Conservation (phyloP, 2,797 vertebrate species). For the Hirundo rustica region DNA sequence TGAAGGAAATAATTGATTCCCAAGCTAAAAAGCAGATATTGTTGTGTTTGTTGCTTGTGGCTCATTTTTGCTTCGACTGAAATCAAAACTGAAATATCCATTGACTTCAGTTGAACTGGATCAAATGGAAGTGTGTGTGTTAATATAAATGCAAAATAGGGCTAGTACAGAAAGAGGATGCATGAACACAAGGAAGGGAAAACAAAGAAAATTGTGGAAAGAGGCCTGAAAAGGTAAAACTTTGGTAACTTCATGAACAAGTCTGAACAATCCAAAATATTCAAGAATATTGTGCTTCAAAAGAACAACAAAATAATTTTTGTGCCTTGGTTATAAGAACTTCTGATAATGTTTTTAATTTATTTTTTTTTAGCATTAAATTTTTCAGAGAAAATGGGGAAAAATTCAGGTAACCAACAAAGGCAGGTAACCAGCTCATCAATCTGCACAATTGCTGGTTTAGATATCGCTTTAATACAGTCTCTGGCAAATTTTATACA, state of each 20-base stretch:
- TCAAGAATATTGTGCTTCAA: neutral
- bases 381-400: neutral
- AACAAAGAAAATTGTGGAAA: neutral
- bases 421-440: neutral
- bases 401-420: neutral
- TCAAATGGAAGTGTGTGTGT: neutral
- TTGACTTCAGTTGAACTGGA: neutral
- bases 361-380: neutral
- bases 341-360: neutral
- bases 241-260: neutral
- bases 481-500: neutral
- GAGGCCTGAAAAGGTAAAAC: neutral
- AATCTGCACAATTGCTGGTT: neutral
- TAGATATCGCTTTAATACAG: neutral
- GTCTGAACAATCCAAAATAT: neutral
- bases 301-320: neutral
- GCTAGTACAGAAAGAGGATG: neutral
- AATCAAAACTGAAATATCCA: neutral
- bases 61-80: neutral
- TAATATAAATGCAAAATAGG: constrained; percentile 27
- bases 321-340: neutral
- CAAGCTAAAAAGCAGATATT: neutral
- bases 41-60: neutral
- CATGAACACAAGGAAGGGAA: neutral
- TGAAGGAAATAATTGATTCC: neutral